A percentile compares a stretch with the other conserved stretches of the same genome.
Conservation (phyloP, 1,140 invertebrate genomes). For the Drosophila murphyi region DNA sequence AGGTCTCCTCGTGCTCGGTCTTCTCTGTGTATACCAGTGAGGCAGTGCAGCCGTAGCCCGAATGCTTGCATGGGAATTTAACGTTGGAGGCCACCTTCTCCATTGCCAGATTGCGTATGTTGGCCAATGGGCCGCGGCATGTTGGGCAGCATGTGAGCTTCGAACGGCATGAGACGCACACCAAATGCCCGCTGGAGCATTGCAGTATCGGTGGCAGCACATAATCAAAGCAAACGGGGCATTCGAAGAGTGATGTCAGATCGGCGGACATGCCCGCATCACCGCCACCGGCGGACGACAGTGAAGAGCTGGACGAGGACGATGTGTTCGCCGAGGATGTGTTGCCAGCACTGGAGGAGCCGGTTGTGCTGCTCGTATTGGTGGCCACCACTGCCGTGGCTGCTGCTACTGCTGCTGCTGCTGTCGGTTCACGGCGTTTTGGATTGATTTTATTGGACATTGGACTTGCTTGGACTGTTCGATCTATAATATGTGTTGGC, state of each 20-base stretch:
- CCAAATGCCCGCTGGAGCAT: constrained; percentile 94
- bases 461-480: constrained; percentile 61
- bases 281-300: constrained; percentile 83
- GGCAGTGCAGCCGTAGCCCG: constrained; percentile 96
- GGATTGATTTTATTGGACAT: constrained; percentile 84
- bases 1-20: constrained; percentile 98
- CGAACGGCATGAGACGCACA: constrained; percentile 97
- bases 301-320: constrained; percentile 81
- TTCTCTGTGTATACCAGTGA: constrained; percentile 98
- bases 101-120: constrained; percentile 99
- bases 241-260: constrained; percentile 98
- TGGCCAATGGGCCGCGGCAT: constrained; percentile 97
- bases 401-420: constrained; percentile 65
- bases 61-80: constrained; percentile 99
- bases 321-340: constrained; percentile 83
- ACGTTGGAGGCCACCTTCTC: constrained; percentile 99
- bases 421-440: constrained; percentile 82
- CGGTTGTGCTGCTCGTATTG: constrained; percentile 73
- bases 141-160: constrained; percentile 99
- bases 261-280: constrained; percentile 90
- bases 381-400: constrained; percentile 71
- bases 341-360: constrained; percentile 70
- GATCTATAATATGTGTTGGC: constrained; percentile 24
- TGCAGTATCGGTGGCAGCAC: constrained; percentile 98
- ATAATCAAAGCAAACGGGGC: constrained; percentile 99